These are phyloP conservation scores for Tiliacea citrago DNA, from an alignment of 2,888 invertebrate species.

Conservation along the genomic window DNA sequence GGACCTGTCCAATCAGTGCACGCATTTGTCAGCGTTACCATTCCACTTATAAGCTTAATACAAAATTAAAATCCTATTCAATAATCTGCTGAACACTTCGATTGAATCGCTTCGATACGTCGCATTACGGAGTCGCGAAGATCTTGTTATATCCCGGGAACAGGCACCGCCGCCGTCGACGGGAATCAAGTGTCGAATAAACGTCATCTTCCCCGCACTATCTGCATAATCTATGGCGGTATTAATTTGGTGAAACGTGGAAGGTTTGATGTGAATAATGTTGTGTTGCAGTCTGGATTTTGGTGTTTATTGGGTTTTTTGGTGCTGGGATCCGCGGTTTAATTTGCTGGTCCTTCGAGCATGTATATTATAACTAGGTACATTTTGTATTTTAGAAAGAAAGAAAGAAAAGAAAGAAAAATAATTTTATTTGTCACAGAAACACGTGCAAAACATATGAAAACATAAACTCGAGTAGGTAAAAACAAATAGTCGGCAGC, in stretches of 20 bases:
- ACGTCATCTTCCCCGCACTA: conserved; percentile 58
- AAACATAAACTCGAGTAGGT: too few relatives aligned
- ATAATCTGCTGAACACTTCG: conserved; percentile 18
- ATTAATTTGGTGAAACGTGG: conserved; percentile 49
- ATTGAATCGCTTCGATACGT: conserved; percentile 47
- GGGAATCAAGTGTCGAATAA: conserved; percentile 65
- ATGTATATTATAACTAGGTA: not conserved
- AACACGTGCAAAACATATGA: too few relatives aligned
- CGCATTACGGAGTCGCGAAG: conserved; percentile 50
- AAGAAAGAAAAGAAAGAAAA: too few relatives aligned
- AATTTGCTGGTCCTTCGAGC: not conserved
- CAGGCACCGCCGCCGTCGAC: conserved; percentile 31
- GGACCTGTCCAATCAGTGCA: not conserved
- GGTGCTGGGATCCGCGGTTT: not conserved
- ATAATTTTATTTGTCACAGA: too few relatives aligned
- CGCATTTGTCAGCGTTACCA: not conserved
- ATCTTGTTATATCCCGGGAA: conserved; percentile 56
- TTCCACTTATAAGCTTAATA: not conserved
- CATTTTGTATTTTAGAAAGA: too few relatives aligned
- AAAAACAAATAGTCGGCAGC: too few relatives aligned
- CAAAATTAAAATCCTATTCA: conserved; percentile 6
- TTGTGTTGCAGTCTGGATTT: conserved; percentile 13
- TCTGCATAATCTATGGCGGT: conserved; percentile 60
- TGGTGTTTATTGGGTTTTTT: not conserved
- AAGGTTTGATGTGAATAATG: conserved; percentile 27